Percentiles rank a stretch among this genome's conserved stretches.
These are phyloP conservation scores for Calonectris borealis DNA, from an alignment of 2,113 vertebrate genomes.

Conservation along the genomic window DNA sequence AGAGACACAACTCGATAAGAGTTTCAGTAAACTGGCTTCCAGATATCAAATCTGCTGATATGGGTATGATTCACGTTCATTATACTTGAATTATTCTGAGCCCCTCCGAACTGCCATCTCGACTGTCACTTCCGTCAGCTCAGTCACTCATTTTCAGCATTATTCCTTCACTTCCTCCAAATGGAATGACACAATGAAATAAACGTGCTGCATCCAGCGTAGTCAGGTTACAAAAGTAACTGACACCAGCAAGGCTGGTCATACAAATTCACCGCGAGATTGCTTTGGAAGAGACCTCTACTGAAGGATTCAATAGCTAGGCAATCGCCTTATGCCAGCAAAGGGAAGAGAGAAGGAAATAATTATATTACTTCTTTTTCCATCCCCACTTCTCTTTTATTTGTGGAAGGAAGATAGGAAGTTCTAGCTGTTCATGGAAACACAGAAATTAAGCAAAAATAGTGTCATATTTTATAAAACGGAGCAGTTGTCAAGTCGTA, in stretches of 20 bases:
- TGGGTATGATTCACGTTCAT: not conserved
- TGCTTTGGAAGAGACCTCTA: not conserved
- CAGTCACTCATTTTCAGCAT: not conserved
- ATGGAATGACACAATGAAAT: not conserved
- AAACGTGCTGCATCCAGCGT: not conserved
- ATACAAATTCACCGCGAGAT: not conserved
- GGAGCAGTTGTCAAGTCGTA: not conserved
- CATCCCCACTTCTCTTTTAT: not conserved
- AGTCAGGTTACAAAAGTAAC: not conserved
- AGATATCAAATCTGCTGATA: conserved; percentile 4
- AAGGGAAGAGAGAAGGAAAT: not conserved
- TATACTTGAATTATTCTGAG: not conserved
- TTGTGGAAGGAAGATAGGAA: not conserved
- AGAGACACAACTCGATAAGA: not conserved
- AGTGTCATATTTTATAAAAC: not conserved
- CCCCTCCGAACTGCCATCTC: not conserved
- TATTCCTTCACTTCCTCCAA: not conserved
- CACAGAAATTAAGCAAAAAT: conserved; percentile 11
- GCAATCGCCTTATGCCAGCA: not conserved
- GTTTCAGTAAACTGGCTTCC: not conserved
- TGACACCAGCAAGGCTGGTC: not conserved
- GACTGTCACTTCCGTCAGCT: not conserved
- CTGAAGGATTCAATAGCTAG: not conserved
- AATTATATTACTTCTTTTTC: not conserved
- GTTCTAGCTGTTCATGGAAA: not conserved